Conservation (phyloP, 2,797 vertebrate species). For the Premnoplex brunnescens region DNA sequence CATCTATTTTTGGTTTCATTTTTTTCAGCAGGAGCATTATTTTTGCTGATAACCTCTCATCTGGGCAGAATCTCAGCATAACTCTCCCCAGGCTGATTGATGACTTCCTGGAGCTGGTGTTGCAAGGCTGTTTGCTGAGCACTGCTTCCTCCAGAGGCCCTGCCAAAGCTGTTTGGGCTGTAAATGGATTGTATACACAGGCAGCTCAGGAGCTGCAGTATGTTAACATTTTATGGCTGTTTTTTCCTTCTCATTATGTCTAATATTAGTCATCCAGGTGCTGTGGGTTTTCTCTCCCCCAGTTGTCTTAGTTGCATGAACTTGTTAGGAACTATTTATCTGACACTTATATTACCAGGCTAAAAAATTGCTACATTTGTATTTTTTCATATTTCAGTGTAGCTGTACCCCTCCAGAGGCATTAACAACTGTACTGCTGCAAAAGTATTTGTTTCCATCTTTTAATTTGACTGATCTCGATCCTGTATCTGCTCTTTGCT, state of each 20-base stretch:
- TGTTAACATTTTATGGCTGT: conserved; percentile 9
- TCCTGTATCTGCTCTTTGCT: conserved; percentile 44
- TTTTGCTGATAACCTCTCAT: conserved; percentile 49
- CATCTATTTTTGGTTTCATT: background rate
- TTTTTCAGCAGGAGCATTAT: background rate
- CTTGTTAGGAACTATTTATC: conserved; percentile 17
- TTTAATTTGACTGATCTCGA: conserved; percentile 54
- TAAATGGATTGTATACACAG: background rate
- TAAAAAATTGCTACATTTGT: background rate
- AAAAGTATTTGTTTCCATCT: conserved; percentile 43
- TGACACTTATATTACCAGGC: background rate
- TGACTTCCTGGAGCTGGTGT: conserved; percentile 73
- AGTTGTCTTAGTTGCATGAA: background rate
- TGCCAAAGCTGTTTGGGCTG: conserved; percentile 11
- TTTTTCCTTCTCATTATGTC: conserved; percentile 30
- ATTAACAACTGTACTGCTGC: background rate
- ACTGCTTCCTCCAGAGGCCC: conserved; percentile 51
- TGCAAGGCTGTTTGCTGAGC: conserved; percentile 65
- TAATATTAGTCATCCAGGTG: conserved; percentile 30
- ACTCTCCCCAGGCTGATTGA: conserved; percentile 69
- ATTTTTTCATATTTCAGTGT: background rate
- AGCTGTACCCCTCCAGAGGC: background rate
- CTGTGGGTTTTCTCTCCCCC: background rate
- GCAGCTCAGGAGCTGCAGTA: conserved; percentile 43
- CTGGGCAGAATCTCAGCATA: conserved; percentile 59